phyloP scores from a whole-genome alignment of 1,140 invertebrate species.

The Aricia agestis region DNA sequence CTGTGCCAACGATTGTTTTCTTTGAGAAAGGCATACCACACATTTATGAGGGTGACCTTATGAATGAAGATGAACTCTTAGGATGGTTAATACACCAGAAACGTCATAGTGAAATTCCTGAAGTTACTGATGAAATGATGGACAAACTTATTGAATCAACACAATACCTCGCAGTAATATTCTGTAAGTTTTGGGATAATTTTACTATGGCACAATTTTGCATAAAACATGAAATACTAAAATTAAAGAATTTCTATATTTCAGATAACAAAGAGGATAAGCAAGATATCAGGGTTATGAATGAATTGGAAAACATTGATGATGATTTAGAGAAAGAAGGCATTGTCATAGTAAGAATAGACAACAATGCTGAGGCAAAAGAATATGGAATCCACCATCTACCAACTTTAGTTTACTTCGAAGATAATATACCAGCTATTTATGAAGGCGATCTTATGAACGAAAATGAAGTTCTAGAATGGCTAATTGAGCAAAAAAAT shows the following conservation, averaged over 20 bases:
- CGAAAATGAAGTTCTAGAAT: constrained; percentile 93
- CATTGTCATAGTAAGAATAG: constrained; percentile 92
- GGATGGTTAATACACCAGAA: constrained; percentile 94
- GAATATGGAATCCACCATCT: constrained; percentile 94
- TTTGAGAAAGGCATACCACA: constrained; percentile 93
- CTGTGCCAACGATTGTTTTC: constrained; percentile 87
- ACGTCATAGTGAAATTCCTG: constrained; percentile 92
- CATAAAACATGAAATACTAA: not conserved
- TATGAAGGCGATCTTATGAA: constrained; percentile 95
- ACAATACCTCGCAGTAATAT: constrained; percentile 88
- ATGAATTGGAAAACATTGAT: constrained; percentile 94
- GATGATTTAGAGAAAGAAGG: constrained; percentile 93
- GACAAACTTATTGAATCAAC: constrained; percentile 90
- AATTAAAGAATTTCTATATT: constrained; percentile 19
- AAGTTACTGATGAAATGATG: constrained; percentile 96
- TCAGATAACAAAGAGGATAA: constrained; percentile 93
- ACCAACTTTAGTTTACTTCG: constrained; percentile 92
- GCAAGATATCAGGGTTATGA: constrained; percentile 90
- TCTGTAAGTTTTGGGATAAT: constrained; percentile 80
- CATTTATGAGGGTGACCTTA: constrained; percentile 93
- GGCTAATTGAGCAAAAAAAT: constrained; percentile 93
- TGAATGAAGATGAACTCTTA: constrained; percentile 92
- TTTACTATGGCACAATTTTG: not conserved
- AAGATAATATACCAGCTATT: constrained; percentile 92
- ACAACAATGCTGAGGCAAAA: constrained; percentile 91